Percentiles rank a stretch among this genome's conserved stretches.
Evolutionary conservation across 2,797 vertebrate species (phyloP).

Genomic region (Chaunax sp.): DNA sequence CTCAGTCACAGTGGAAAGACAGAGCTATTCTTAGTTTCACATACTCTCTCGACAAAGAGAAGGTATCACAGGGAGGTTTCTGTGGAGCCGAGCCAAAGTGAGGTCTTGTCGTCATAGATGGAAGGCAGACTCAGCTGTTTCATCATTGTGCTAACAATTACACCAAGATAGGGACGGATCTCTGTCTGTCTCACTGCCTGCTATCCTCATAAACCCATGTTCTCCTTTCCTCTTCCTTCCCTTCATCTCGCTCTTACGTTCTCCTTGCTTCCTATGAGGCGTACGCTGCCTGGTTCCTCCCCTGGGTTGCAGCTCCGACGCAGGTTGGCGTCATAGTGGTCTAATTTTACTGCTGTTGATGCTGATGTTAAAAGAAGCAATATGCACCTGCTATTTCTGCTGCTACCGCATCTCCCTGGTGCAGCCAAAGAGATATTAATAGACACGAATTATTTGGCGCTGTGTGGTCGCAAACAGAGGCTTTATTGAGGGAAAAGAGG

Average conservation of each 20-base stretch:
- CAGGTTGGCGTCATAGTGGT: constrained; percentile 92
- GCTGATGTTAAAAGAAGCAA: constrained; percentile 94
- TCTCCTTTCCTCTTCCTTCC: constrained; percentile 44
- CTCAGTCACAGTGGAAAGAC: background rate
- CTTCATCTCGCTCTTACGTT: constrained; percentile 29
- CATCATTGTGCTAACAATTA: constrained; percentile 69
- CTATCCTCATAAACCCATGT: constrained; percentile 51
- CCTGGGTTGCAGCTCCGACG: constrained; percentile 92
- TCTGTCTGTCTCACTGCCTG: constrained; percentile 48
- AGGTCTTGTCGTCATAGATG: constrained; percentile 42
- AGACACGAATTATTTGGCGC: constrained; percentile 84
- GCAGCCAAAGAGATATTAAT: constrained; percentile 82
- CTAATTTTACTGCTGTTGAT: constrained; percentile 97
- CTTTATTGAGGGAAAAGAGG: constrained; percentile 45
- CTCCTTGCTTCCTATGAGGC: constrained; percentile 56
- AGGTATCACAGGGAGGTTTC: constrained; percentile 30
- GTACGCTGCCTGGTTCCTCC: constrained; percentile 81
- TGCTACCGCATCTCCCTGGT: constrained; percentile 78
- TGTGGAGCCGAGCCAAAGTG: constrained; percentile 30
- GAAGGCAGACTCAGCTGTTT: constrained; percentile 52
- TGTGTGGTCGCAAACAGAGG: constrained; percentile 74
- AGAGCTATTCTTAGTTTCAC: constrained; percentile 26
- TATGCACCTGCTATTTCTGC: constrained; percentile 94
- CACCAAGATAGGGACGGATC: constrained; percentile 60
- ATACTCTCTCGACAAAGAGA: constrained; percentile 28